A percentile compares a stretch with the other conserved stretches of the same genome.
phyloP scores from a whole-genome alignment of 2,797 vertebrate species.

The Rhinatrema bivittatum region DNA sequence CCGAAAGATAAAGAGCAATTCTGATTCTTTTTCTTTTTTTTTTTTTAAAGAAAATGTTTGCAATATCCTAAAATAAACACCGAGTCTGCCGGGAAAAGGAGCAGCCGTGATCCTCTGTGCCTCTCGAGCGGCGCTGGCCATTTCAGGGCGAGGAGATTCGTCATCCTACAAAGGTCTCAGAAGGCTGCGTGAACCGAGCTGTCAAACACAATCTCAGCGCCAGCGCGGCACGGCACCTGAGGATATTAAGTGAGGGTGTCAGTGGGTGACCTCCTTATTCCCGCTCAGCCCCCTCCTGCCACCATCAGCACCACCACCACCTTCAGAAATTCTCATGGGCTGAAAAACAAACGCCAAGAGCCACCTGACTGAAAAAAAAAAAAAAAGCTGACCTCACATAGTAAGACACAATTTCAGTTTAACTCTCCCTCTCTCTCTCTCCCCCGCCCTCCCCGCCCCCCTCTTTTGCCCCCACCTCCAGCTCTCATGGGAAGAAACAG shows the following conservation, averaged over 20 bases:
- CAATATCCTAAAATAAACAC: too few species aligned
- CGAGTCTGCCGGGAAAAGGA: too few species aligned
- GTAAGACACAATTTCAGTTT: slow-evolving; percentile 75
- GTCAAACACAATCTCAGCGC: slow-evolving; percentile 34
- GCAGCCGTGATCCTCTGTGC: too few species aligned
- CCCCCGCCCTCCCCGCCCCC: slow-evolving; percentile 24
- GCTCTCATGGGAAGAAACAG: slow-evolving; percentile 59
- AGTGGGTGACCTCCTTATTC: slow-evolving; percentile 4
- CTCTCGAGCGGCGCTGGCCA: slow-evolving; percentile 8
- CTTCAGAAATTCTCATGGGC: slow-evolving; percentile 1
- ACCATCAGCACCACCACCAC: too few species aligned
- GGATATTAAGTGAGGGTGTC: slow-evolving; percentile 33
- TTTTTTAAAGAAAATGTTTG: too few species aligned
- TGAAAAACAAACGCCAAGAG: slow-evolving; percentile 9
- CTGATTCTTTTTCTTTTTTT: too few species aligned
- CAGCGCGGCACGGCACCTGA: too few species aligned
- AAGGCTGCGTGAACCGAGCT: slow-evolving; percentile 25
- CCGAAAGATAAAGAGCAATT: too few species aligned
- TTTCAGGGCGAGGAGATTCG: slow-evolving; percentile 32
- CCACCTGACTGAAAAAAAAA: not conserved
- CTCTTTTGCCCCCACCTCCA: slow-evolving; percentile 14
- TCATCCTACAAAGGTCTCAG: slow-evolving; percentile 31
- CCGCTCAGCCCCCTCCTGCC: too few species aligned
- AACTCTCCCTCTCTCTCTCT: slow-evolving; percentile 27
- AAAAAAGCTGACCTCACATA: slow-evolving; percentile 34